Evolutionary conservation across 1,140 invertebrate species (phyloP).

Genomic region (Heliconius himera): DNA sequence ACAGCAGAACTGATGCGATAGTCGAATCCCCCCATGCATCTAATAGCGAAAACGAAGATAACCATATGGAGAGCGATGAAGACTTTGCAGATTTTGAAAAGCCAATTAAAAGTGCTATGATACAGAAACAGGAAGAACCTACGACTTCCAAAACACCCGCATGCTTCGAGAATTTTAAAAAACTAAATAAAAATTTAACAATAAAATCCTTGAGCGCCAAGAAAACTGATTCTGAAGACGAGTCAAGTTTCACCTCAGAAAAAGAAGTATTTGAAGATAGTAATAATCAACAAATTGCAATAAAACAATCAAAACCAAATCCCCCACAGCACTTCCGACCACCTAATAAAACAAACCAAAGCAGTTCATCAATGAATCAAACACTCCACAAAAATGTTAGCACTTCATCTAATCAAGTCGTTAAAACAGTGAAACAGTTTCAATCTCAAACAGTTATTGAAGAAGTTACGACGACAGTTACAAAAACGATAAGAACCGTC

Average conservation of each 20-base stretch:
- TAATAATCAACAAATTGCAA: slow-evolving; percentile 32
- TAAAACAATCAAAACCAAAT: slow-evolving; percentile 31
- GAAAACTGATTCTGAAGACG: slow-evolving; percentile 36
- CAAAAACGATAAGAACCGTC: slow-evolving; percentile 73
- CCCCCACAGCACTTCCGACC: slow-evolving; percentile 13
- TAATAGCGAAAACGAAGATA: slow-evolving; percentile 52
- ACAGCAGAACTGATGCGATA: slow-evolving; percentile 43
- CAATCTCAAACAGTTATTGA: slow-evolving; percentile 72
- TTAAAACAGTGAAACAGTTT: slow-evolving; percentile 72
- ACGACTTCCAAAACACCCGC: slow-evolving; percentile 20
- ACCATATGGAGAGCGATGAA: slow-evolving; percentile 31
- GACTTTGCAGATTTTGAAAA: slow-evolving; percentile 48
- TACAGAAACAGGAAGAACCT: slow-evolving; percentile 18
- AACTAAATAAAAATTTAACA: slow-evolving; percentile 64
- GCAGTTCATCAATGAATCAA: slow-evolving; percentile 39
- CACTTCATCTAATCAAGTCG: slow-evolving; percentile 53
- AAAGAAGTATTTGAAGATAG: slow-evolving; percentile 35
- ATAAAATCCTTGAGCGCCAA: slow-evolving; percentile 59
- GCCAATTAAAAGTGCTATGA: slow-evolving; percentile 47
- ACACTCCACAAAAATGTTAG: slow-evolving; percentile 48
- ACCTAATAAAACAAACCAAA: slow-evolving; percentile 20
- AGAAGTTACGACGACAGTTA: slow-evolving; percentile 76
- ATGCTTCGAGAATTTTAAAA: slow-evolving; percentile 53
- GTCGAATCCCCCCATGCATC: slow-evolving; percentile 53
- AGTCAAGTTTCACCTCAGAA: slow-evolving; percentile 22